Base-by-base conservation (phyloP, 1,140 invertebrate genomes). In the Aphaenogaster ashmeadi region DNA sequence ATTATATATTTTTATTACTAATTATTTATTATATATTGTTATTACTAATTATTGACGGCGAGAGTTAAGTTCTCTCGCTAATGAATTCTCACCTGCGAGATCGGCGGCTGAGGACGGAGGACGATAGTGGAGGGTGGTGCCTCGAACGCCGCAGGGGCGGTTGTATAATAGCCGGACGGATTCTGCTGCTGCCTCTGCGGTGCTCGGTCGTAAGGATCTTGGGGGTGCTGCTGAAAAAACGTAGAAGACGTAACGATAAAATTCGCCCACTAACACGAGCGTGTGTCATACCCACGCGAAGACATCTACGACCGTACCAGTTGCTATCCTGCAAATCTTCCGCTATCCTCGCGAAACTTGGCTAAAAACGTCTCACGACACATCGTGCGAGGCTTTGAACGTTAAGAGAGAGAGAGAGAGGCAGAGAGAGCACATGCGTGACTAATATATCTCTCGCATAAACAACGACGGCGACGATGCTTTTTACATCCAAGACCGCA, bases 81-180 rank as follows among this genome's bases (percentile, higher is more conserved):
- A 9, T 11, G 41, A 47, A 38, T 27, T 67, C 60, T 71, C 44
- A 96, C 96, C 96, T 98, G 97, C 90, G 97, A 97, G 62, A 98
- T 96, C 38, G 98, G 98, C 60, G 96, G 96, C 93, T 97, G 96
- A 84, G 96, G 96, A 90, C 97, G 96, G 36, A 98, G 96, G 47
- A 97, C 97, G 83, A 98, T 97, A 47, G 97, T 96, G 21, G 97
- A 92, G 21, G 97, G 97, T 15, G 97, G 97, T 27, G 97, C 96
- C 91, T 97, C 96, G 92, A 94, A 96, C 58, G 93, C 93, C 78
- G 93, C 93, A 90, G 83, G 87, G 91, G 92, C 38, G 33, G 93
- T 89, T 21, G 92, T 87, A 60, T 93, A 92, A 87, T 94, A 90
- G 54, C 69, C 38, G 15, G 88, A 54, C 88, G 94, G 94, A 74